Conservation (phyloP, 30 jellyfish, hydroid and myxozoan genomes). For the Catostylus mosaicus region DNA sequence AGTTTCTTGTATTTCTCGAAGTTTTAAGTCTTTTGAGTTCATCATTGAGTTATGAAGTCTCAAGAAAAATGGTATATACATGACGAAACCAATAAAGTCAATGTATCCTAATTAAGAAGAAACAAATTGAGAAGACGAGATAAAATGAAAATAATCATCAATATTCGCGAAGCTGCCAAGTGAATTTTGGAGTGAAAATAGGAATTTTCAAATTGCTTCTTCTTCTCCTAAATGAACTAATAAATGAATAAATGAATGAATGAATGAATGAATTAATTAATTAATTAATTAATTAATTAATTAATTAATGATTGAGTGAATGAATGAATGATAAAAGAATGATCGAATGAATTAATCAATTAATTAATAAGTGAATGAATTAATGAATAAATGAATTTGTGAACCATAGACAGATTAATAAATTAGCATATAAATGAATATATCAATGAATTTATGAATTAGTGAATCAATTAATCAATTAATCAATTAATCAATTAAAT, state of each 20-base stretch:
- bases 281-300: neutral
- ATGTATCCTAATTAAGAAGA: constrained; percentile 37
- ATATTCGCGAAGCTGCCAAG: too few relatives aligned
- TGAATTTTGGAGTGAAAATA: too few relatives aligned
- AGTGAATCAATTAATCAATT: constrained; percentile 11
- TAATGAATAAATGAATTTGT: neutral
- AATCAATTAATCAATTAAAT: neutral
- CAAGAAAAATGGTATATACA: constrained; percentile 42
- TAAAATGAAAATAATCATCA: neutral
- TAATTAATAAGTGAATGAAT: neutral
- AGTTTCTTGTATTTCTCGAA: constrained; percentile 26
- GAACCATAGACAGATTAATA: neutral
- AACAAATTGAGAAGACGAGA: neutral
- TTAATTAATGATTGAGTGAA: neutral
- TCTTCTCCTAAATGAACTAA: neutral
- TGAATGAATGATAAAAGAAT: neutral
- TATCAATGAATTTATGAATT: neutral
- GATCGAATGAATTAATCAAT: neutral
- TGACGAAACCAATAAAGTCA: constrained; percentile 40
- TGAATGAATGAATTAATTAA: neutral
- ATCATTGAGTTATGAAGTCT: constrained; percentile 35
- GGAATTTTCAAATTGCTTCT: neutral
- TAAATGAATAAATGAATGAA: neutral
- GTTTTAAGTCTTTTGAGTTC: constrained; percentile 19
- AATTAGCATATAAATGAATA: neutral